Conservation (phyloP, 2,888 invertebrate genomes). For the Leptopilina syphax region DNA sequence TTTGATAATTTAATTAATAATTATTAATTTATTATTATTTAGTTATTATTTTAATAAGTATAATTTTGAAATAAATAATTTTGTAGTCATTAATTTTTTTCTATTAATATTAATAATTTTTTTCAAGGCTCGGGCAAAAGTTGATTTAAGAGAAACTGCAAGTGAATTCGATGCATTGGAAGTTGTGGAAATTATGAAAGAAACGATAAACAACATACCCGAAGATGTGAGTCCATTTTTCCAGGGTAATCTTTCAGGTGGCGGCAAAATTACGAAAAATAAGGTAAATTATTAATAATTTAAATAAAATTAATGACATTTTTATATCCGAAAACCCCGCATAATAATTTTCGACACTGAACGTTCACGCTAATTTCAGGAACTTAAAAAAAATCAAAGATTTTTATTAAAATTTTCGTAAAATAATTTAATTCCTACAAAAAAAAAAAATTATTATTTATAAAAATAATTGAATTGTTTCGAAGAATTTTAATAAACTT, state of each 20-base stretch:
- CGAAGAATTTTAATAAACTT: no score
- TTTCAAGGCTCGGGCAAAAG: slow-evolving; percentile 89
- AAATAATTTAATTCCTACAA: no score
- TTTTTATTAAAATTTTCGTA: no score
- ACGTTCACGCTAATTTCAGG: no score
- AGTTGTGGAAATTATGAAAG: slow-evolving; percentile 89
- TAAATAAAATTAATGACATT: no score
- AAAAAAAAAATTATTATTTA: no score
- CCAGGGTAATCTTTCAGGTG: slow-evolving; percentile 49
- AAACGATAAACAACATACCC: slow-evolving; percentile 76
- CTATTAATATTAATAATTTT: not conserved
- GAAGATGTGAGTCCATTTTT: slow-evolving; percentile 46
- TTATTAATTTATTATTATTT: slow-evolving; percentile 32
- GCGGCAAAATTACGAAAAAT: slow-evolving; percentile 77
- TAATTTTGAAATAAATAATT: not conserved
- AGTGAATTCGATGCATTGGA: slow-evolving; percentile 89
- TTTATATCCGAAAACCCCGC: no score
- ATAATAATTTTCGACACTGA: no score
- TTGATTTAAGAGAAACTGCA: slow-evolving; percentile 90
- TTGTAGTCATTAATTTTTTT: not conserved
- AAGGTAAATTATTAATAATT: slow-evolving; percentile 59
- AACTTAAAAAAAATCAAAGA: no score
- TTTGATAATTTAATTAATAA: slow-evolving; percentile 13
- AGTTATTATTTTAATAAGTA: slow-evolving; percentile 16
- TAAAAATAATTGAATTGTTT: no score